These are phyloP conservation scores for Anolis apletophallus DNA, from an alignment of 2,797 vertebrate species.

Conservation along the genomic window DNA sequence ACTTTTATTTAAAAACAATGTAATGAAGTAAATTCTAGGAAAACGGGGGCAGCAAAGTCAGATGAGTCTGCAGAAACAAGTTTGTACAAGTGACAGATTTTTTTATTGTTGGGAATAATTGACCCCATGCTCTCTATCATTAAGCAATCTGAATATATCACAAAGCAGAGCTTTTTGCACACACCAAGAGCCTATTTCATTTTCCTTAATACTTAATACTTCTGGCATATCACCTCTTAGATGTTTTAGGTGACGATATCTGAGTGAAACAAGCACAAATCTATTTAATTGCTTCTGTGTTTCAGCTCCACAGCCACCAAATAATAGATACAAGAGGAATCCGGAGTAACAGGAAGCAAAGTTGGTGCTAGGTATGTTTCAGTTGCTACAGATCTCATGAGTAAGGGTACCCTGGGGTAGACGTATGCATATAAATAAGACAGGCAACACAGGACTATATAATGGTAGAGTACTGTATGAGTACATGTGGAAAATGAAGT, in stretches of 20 bases:
- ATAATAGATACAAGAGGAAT: neutral
- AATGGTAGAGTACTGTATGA: neutral
- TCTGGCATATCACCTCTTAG: neutral
- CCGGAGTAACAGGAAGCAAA: no score
- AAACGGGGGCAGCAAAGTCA: neutral
- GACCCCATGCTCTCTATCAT: neutral
- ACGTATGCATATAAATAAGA: no score
- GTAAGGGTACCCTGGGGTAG: no score
- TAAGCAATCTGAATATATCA: neutral
- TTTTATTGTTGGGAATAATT: neutral
- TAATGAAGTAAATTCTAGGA: rapidly evolving
- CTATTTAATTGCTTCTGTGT: neutral
- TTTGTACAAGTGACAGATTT: neutral
- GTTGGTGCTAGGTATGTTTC: no score
- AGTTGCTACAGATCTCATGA: no score
- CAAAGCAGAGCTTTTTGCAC: neutral
- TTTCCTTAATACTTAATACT: conserved; percentile 8
- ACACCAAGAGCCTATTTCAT: neutral
- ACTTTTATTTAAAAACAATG: neutral
- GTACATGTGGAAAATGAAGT: neutral
- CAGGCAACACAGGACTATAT: neutral
- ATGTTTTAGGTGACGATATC: neutral
- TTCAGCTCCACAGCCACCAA: neutral
- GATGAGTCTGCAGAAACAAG: neutral
- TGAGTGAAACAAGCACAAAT: neutral